Conservation (phyloP, 2,888 invertebrate species). For the Shargacucullia verbasci region DNA sequence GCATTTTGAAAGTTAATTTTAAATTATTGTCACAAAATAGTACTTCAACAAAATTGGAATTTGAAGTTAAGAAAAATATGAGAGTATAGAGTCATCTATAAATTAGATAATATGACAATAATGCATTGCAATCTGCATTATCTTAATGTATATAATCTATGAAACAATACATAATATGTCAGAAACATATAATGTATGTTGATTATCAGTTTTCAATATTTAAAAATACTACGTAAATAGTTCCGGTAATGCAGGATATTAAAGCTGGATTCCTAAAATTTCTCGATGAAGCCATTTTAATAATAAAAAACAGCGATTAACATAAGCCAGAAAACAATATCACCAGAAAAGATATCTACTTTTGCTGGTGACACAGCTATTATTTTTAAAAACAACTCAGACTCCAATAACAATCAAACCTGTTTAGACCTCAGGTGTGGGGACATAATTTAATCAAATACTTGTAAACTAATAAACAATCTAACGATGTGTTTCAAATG, state of each 20-base stretch:
- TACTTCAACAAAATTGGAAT: neutral
- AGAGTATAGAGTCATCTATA: neutral
- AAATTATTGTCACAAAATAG: neutral
- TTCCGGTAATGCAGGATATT: no score
- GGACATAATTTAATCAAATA: conserved; percentile 34
- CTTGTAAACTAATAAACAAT: conserved; percentile 37
- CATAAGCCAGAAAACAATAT: no score
- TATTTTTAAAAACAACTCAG: no score
- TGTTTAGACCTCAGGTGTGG: conserved; percentile 26
- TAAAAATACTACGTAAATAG: no score
- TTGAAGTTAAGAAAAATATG: neutral
- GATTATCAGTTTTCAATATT: no score
- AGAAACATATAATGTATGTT: no score
- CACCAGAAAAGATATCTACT: no score
- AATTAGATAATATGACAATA: neutral
- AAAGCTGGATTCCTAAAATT: no score
- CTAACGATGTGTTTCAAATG: conserved; percentile 23
- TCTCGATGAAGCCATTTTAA: no score
- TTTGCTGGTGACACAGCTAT: no score
- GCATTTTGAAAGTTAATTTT: neutral
- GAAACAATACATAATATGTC: no score
- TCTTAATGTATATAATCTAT: neutral
- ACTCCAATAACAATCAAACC: conserved; percentile 18
- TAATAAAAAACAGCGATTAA: no score
- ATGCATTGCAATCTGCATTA: neutral